Evolutionary conservation across 2,888 invertebrate genomes (phyloP), one percentile per base, ranked within the genome.

Genomic region (Leptarthrus brevirostris): DNA sequence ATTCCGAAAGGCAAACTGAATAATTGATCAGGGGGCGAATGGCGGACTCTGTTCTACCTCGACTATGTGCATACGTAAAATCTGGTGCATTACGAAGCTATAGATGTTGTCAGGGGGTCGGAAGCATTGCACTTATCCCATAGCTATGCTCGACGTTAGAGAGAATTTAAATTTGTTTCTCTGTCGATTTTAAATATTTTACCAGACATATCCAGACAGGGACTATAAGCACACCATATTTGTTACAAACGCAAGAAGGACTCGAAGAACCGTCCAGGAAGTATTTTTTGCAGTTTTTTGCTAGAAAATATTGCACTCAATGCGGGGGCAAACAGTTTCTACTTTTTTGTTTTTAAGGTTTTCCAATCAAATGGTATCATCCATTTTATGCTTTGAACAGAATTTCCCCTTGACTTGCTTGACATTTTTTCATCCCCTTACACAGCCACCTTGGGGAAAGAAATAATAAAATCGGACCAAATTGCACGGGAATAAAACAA

Each of bases 401-500:
- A 47, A 66, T 20, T 47, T 26, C 44, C 22, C 24, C 20, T 20
- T 20, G 5, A 44, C 64, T 64, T 47, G 6, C 24, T 22, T 58
- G 20, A 58, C 8, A n/a, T n/a, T 14, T n/a, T 26, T 40, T n/a
- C 16, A 8, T 10, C 40, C 40, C 40, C n/a, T n/a, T 20, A 4
- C n/a, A 12, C 49, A 18, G 16, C 16, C 20, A 20, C 49, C 8
- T 1, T 3, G 8, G 6, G 30, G 52, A 30, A 52, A n/a, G 44
- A 54, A 26, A 52, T 69, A 69, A 69, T 69, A 69, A 69, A 69
- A 69, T 69, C 36, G 69, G 52, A 69, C 69, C 30, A 66, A 66
- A 66, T 66, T 47, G 66, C 34, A 47, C 24, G n/a, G n/a, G 34
- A 69, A 69, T 69, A 69, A 69, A 69, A 30, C 34, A 44, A 24